Conservation (phyloP, 1,140 invertebrate species). For the Penaeus indicus region DNA sequence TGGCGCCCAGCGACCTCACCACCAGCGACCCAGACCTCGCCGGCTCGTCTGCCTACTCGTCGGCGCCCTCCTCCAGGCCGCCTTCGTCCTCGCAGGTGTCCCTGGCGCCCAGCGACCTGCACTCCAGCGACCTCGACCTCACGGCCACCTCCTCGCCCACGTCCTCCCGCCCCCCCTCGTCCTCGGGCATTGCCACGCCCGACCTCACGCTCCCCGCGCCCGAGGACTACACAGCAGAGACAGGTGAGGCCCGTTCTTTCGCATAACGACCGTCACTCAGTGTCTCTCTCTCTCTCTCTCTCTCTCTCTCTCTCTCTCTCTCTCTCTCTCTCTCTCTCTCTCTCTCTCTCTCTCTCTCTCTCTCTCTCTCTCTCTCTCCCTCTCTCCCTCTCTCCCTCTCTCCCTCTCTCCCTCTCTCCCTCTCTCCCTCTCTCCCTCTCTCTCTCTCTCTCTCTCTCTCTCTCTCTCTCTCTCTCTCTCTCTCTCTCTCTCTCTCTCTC, state of each 20-base stretch:
- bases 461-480: too few species aligned
- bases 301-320: too few species aligned
- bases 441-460: too few species aligned
- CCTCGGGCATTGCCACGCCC: constrained; percentile 19
- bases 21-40: constrained; percentile 57
- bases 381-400: too few species aligned
- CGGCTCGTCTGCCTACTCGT: constrained; percentile 46
- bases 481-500: too few species aligned
- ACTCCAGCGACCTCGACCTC: constrained; percentile 8
- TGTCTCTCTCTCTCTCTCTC: too few species aligned
- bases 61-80: constrained; percentile 43
- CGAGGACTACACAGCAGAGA: constrained; percentile 53
- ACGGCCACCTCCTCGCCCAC: neutral
- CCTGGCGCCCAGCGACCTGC: constrained; percentile 15
- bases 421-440: too few species aligned
- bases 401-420: too few species aligned
- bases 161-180: constrained; percentile 32
- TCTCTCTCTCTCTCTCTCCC: too few species aligned
- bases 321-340: too few species aligned
- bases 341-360: too few species aligned
- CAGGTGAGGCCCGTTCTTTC: neutral
- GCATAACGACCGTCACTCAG: neutral
- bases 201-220: constrained; percentile 49
- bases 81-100: constrained; percentile 44
- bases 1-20: constrained; percentile 58